These are phyloP conservation scores for Sinodicranocentrus sp. DNA, from an alignment of 2,888 invertebrate genomes.

Conservation along the genomic window DNA sequence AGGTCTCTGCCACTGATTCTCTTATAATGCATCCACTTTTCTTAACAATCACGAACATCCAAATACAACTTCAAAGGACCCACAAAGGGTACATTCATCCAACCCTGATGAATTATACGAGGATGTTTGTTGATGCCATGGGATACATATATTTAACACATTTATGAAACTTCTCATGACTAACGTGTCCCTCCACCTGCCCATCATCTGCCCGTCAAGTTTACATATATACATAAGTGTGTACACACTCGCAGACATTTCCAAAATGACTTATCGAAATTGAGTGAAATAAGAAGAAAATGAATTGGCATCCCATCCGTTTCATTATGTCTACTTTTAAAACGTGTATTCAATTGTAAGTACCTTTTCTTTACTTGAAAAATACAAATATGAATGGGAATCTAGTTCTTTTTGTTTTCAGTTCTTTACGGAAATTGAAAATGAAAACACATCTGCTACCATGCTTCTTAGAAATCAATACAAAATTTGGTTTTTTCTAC, in stretches of 20 bases:
- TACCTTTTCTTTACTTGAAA: not conserved
- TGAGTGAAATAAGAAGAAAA: constrained; percentile 8
- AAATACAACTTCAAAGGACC: not conserved
- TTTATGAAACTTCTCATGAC: not conserved
- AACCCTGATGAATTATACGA: too few species aligned
- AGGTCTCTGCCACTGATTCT: constrained; percentile 57
- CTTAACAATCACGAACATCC: not conserved
- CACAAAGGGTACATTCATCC: too few species aligned
- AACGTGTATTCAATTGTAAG: not conserved
- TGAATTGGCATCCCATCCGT: constrained; percentile 16
- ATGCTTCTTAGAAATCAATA: too few species aligned
- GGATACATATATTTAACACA: not conserved
- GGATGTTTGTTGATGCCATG: not conserved
- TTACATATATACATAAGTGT: not conserved
- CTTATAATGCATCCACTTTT: constrained; percentile 1
- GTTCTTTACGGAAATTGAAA: too few species aligned
- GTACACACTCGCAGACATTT: not conserved
- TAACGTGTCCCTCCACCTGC: not conserved
- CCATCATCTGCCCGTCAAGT: constrained; percentile 30
- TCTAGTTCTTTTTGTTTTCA: too few species aligned
- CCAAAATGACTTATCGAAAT: constrained; percentile 28
- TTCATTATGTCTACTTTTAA: not conserved
- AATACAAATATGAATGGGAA: not conserved
- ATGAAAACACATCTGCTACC: too few species aligned
- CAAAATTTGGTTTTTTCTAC: too few species aligned